phyloP scores from a whole-genome alignment of 1,140 invertebrate genomes.

The Drosophila nikananu region DNA sequence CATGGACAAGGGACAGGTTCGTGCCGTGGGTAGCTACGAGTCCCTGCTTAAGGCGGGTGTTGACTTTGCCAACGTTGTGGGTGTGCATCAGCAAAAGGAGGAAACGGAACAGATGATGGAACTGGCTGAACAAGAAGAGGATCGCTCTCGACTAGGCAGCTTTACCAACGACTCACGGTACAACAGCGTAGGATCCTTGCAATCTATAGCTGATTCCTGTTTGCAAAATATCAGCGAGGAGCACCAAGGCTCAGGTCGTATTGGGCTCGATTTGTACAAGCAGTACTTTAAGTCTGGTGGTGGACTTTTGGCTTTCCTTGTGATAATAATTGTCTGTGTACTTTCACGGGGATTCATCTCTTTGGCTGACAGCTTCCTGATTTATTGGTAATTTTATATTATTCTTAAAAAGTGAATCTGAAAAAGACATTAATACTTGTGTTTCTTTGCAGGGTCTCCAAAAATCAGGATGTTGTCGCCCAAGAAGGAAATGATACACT shows the following conservation, averaged over 20 bases:
- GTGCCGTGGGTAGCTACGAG: constrained; percentile 88
- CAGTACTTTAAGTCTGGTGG: constrained; percentile 88
- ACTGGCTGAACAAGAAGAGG: constrained; percentile 87
- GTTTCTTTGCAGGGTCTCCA: constrained; percentile 85
- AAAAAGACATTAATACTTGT: neutral
- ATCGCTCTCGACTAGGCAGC: constrained; percentile 52
- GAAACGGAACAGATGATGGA: neutral
- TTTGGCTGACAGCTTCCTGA: constrained; percentile 88
- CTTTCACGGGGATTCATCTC: constrained; percentile 88
- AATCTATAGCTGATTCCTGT: constrained; percentile 87
- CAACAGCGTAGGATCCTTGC: constrained; percentile 82
- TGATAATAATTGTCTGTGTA: constrained; percentile 80
- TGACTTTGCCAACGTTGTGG: constrained; percentile 88
- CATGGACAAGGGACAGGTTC: constrained; percentile 88
- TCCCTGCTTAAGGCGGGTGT: constrained; percentile 87
- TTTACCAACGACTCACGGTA: constrained; percentile 50
- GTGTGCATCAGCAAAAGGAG: constrained; percentile 52
- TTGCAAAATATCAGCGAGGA: constrained; percentile 86
- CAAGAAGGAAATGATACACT: constrained; percentile 5
- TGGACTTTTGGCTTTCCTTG: constrained; percentile 85
- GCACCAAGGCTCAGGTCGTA: constrained; percentile 86
- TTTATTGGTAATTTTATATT: constrained; percentile 86
- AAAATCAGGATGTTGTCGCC: constrained; percentile 31
- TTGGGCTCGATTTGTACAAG: constrained; percentile 87
- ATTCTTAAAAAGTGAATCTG: neutral